Percentiles rank a stretch among this genome's conserved stretches.
phyloP scores from a whole-genome alignment of 2,888 invertebrate genomes.

The Catocala nupta region DNA sequence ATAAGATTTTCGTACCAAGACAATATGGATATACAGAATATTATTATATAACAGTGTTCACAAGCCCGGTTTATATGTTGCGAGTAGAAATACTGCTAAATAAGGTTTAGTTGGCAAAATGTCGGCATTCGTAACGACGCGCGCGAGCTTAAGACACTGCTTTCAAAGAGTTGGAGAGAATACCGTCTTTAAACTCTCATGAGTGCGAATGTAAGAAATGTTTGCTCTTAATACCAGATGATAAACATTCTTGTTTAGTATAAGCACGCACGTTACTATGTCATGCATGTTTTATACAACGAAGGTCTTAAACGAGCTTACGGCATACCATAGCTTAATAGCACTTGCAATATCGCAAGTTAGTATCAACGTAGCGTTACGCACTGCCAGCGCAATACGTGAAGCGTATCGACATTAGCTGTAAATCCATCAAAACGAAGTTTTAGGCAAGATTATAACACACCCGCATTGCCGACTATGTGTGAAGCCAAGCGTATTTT shows the following conservation, averaged over 20 bases:
- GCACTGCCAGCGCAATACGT: too few relatives aligned
- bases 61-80: background rate
- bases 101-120: constrained; percentile 20
- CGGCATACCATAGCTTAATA: background rate
- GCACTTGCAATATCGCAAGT: too few relatives aligned
- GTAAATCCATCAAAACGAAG: too few relatives aligned
- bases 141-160: constrained; percentile 14
- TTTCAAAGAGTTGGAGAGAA: background rate
- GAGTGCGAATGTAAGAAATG: background rate
- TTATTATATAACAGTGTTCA: background rate
- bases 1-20: background rate
- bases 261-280: background rate
- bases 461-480: too few relatives aligned
- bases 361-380: too few relatives aligned
- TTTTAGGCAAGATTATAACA: too few relatives aligned
- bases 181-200: constrained; percentile 4
- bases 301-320: background rate
- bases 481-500: too few relatives aligned
- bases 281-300: background rate
- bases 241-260: background rate
- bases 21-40: background rate
- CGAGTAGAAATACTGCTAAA: constrained; percentile 23
- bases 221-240: background rate
- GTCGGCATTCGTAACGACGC: constrained; percentile 23
- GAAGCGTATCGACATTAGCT: too few relatives aligned